Conservation (phyloP, 1,140 invertebrate genomes). For the Drosophila baimaii region DNA sequence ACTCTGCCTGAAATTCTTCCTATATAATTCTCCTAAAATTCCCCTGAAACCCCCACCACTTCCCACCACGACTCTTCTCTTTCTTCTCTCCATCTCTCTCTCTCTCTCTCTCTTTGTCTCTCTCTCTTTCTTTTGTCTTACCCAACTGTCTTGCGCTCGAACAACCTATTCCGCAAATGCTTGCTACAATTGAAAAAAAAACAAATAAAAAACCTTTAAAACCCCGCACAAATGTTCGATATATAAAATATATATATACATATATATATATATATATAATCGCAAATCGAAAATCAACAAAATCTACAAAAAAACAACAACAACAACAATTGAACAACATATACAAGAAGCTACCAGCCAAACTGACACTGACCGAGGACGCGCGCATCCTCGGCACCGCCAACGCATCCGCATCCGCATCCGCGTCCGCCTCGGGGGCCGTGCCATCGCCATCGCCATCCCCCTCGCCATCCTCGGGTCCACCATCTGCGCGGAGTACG, state of each 20-base stretch:
- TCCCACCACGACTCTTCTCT: conserved; percentile 30
- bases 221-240: conserved; percentile 6
- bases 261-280: too few species aligned
- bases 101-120: conserved; percentile 39
- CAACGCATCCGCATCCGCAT: conserved; percentile 36
- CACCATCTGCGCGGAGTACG: conserved; percentile 84
- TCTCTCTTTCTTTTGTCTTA: conserved; percentile 43
- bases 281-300: conserved; percentile 13
- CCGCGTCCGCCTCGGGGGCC: conserved; percentile 47
- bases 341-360: conserved; percentile 84
- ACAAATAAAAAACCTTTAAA: too few species aligned
- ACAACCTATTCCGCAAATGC: conserved; percentile 18
- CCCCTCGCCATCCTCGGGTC: conserved; percentile 86
- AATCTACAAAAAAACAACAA: conserved; percentile 32
- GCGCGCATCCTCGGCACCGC: conserved; percentile 84
- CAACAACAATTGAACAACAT: conserved; percentile 43
- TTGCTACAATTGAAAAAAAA: neutral
- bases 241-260: conserved; percentile 6
- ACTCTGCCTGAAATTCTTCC: neutral
- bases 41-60: neutral
- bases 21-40: neutral
- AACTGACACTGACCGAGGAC: conserved; percentile 84
- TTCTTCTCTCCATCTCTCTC: conserved; percentile 44
- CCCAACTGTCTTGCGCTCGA: conserved; percentile 36
- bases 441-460: conserved; percentile 86